Conservation (phyloP, 2,797 vertebrate species). For the Cyprinella venusta region DNA sequence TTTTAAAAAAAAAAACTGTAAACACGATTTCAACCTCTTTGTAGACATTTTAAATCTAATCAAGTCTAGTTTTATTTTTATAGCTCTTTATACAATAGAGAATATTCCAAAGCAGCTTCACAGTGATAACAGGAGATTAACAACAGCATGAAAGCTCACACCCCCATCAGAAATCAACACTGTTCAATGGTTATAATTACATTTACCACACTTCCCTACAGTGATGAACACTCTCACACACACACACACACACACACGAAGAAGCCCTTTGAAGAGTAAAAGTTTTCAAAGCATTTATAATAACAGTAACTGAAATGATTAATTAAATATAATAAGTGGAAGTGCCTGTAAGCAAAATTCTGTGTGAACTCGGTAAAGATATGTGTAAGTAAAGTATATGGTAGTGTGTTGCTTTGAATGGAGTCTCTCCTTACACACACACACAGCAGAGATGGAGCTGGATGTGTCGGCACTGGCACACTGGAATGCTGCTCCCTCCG, state of each 20-base stretch:
- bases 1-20: not conserved
- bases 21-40: not conserved
- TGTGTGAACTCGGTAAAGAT: not conserved
- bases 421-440: not conserved
- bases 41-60: too few species aligned
- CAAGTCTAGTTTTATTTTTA: not conserved
- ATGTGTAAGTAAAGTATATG: not conserved
- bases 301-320: too few species aligned
- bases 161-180: too few species aligned
- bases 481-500: conserved; percentile 11
- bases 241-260: too few species aligned
- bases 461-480: conserved; percentile 28
- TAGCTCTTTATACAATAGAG: not conserved
- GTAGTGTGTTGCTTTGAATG: not conserved
- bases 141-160: too few species aligned
- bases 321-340: not conserved
- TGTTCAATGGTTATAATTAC: too few species aligned
- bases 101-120: not conserved
- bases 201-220: too few species aligned
- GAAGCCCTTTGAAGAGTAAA: too few species aligned
- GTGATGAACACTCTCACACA: too few species aligned
- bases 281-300: too few species aligned
- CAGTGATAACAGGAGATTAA: not conserved
- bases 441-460: not conserved
- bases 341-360: not conserved